phyloP scores from a whole-genome alignment of 2,113 vertebrate genomes.

The Hemichromis elongatus region DNA sequence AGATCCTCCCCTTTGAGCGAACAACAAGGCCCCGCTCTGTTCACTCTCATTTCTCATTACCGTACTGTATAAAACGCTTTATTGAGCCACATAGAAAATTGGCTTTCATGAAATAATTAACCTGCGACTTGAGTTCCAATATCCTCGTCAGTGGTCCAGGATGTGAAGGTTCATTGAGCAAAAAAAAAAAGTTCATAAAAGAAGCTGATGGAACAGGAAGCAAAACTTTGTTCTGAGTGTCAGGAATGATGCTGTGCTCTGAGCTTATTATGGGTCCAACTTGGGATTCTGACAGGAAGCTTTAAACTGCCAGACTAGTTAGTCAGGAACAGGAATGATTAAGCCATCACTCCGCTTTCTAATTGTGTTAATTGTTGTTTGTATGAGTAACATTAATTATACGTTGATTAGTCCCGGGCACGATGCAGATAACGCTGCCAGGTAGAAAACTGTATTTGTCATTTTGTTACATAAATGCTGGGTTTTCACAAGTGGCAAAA shows the following conservation, averaged over 20 bases:
- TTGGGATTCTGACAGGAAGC: background rate
- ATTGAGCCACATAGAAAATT: conserved; percentile 45
- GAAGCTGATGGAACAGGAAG: conserved; percentile 8
- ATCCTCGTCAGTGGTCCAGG: conserved; percentile 6
- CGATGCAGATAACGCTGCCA: background rate
- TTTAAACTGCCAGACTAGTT: background rate
- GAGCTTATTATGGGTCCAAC: background rate
- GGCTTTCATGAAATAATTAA: conserved; percentile 54
- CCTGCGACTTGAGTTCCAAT: background rate
- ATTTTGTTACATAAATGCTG: background rate
- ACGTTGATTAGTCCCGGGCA: background rate
- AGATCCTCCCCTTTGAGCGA: conserved; percentile 39
- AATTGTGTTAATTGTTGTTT: background rate
- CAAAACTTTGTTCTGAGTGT: background rate
- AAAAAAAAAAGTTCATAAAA: background rate
- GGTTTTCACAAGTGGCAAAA: background rate
- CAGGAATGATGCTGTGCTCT: background rate
- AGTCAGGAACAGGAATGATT: background rate
- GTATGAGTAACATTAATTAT: background rate
- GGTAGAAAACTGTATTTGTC: background rate
- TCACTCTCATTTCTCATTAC: conserved; percentile 58
- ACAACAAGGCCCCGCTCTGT: conserved; percentile 52
- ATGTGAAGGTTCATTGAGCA: background rate
- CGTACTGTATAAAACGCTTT: conserved; percentile 38
- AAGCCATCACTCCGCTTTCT: background rate